These are phyloP conservation scores for Drosophila meridionalis DNA, from an alignment of 2,888 invertebrate genomes.

Conservation along the genomic window DNA sequence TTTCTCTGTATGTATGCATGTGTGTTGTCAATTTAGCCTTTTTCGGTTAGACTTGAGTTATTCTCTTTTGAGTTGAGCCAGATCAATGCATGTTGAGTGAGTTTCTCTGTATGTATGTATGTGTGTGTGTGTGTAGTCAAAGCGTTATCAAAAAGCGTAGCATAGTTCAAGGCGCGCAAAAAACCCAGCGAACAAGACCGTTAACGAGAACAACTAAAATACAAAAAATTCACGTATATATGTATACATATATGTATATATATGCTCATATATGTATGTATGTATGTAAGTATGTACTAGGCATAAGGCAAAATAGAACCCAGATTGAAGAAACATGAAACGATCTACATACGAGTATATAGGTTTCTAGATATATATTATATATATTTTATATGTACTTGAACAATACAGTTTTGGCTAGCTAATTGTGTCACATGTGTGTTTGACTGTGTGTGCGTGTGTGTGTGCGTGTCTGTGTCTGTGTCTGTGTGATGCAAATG, in stretches of 20 bases:
- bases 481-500: slow-evolving; percentile 68
- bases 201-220: slow-evolving; percentile 43
- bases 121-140: slow-evolving; percentile 31
- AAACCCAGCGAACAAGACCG: slow-evolving; percentile 41
- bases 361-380: slow-evolving; percentile 15
- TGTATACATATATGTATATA: slow-evolving; percentile 26
- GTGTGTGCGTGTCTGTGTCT: slow-evolving; percentile 23
- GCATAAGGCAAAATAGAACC: slow-evolving; percentile 30
- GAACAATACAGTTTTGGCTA: slow-evolving; percentile 43
- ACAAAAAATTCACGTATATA: slow-evolving; percentile 3
- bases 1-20: neutral
- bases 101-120: neutral
- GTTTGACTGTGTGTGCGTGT: neutral
- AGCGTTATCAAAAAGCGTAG: slow-evolving; percentile 66
- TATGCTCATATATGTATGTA: neutral
- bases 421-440: slow-evolving; percentile 42
- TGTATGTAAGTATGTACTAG: slow-evolving; percentile 15
- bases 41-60: no score
- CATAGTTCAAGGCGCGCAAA: slow-evolving; percentile 61
- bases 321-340: slow-evolving; percentile 24
- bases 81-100: slow-evolving; percentile 27
- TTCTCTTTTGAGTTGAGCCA: slow-evolving; percentile 22
- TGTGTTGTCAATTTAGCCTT: neutral
- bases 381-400: slow-evolving; percentile 21
- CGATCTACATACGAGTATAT: slow-evolving; percentile 47